Evolutionary conservation across 2,888 invertebrate genomes (phyloP).

Genomic region (Pandemis heparana): DNA sequence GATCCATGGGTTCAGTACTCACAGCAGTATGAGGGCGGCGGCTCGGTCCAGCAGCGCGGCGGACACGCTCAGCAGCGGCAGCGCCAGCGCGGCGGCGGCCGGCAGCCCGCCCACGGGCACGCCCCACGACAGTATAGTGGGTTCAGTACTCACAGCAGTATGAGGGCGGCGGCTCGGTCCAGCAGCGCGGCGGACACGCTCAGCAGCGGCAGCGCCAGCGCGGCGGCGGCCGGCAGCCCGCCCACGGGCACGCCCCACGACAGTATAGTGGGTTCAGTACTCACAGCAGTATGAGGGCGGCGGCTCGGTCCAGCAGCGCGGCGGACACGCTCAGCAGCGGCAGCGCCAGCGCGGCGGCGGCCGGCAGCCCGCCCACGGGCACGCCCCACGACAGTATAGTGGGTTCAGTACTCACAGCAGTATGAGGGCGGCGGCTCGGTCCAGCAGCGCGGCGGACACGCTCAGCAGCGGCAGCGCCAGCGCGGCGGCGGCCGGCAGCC

Average conservation of each 20-base stretch:
- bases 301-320: constrained; percentile 58
- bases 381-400: constrained; percentile 19
- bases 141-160: constrained; percentile 61
- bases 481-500: constrained; percentile 48
- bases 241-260: constrained; percentile 33
- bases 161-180: constrained; percentile 60
- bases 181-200: constrained; percentile 56
- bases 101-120: constrained; percentile 44
- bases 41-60: constrained; percentile 60
- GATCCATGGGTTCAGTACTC: constrained; percentile 46
- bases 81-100: constrained; percentile 49
- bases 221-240: constrained; percentile 47
- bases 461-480: constrained; percentile 53
- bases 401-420: constrained; percentile 59
- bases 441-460: constrained; percentile 58
- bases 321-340: constrained; percentile 57
- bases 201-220: constrained; percentile 53
- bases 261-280: constrained; percentile 45
- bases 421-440: constrained; percentile 61
- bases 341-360: constrained; percentile 51
- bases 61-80: constrained; percentile 54
- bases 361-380: constrained; percentile 44
- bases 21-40: constrained; percentile 66
- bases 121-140: constrained; percentile 11
- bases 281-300: constrained; percentile 65